Base-by-base conservation (phyloP, 2,888 invertebrate genomes). In the Priocnemis perturbator region DNA sequence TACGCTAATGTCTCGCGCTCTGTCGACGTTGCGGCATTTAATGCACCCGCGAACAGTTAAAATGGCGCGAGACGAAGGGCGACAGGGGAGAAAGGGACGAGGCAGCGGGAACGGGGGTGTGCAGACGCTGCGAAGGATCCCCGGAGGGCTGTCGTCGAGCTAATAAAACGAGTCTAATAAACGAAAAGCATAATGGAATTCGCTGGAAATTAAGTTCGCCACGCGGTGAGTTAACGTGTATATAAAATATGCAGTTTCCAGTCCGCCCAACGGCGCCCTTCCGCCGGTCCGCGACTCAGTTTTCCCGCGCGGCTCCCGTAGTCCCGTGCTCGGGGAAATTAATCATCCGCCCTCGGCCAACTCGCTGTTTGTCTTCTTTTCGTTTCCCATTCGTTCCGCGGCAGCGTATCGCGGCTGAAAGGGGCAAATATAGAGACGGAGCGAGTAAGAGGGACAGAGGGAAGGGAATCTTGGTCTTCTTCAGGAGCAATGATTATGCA, bases 171-270 rank as follows among this genome's bases (percentile, higher is more conserved):
- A 64, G 69, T 60, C 69, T 81, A 78, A 81, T 78, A 80, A 81
- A 83, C 72, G 75, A 76, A 77, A 76, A 71, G 74, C 71, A 77
- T 78, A 81, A 83, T 80, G 76, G 77, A 82, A 82, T 81, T 74
- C 73, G 74, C 64, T 74, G 70, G 67, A 79, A 85, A 84, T 83
- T 81, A 83, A 83, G 83, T 84, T 81, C 75, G 64, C 75, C 74
- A 76, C 59, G 75, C 67, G 73, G 73, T 73, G 75, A 77, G 78
- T 78, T 83, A 81, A 81, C 78, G 81, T 69, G 69, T 67, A 72
- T 77, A 81, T 85, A 77, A 83, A 85, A 82, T 83, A 85, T 82
- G 79, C 84, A 84, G 62, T 61, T 48, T 50, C 60, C 68, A 57
- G 69, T 66, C 78, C 67, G 64, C 70, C 60, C 67, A 58, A 57